Conservation (phyloP, 2,888 invertebrate genomes). For the Gymnosoma rotundatum region DNA sequence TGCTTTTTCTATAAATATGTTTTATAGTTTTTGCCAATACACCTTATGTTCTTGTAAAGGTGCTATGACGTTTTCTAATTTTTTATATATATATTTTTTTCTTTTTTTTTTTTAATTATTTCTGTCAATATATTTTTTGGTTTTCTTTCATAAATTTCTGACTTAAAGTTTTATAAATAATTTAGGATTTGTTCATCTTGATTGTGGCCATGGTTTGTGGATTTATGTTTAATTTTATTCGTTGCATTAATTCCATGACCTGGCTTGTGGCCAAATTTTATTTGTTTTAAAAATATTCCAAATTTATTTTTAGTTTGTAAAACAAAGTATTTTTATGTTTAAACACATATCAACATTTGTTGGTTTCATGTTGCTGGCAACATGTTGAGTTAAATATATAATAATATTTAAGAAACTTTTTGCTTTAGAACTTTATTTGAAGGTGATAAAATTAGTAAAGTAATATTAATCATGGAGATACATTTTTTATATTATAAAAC, state of each 20-base stretch:
- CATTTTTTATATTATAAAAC: too few species aligned
- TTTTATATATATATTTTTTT: conserved; percentile 5
- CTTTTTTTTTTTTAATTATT: conserved; percentile 7
- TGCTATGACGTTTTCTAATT: conserved; percentile 44
- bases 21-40: conserved; percentile 58
- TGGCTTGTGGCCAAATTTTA: conserved; percentile 52
- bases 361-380: conserved; percentile 31
- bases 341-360: too few species aligned
- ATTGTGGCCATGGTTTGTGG: conserved; percentile 44
- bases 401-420: not conserved
- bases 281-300: conserved; percentile 34
- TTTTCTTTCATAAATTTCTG: conserved; percentile 44
- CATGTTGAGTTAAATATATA: conserved; percentile 20
- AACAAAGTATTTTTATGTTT: not conserved
- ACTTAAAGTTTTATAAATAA: conserved; percentile 40
- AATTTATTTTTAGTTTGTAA: conserved; percentile 43
- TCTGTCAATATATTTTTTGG: not conserved
- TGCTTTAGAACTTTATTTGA: too few species aligned
- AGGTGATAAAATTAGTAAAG: too few species aligned
- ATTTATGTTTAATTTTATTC: conserved; percentile 43
- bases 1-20: conserved; percentile 31
- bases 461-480: too few species aligned
- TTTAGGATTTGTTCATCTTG: conserved; percentile 20
- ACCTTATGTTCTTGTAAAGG: conserved; percentile 16
- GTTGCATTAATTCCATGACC: conserved; percentile 53